A percentile compares a stretch with the other conserved stretches of the same genome.
These are phyloP conservation scores for Meandrusa payeni DNA, from an alignment of 2,888 invertebrate species.

Conservation along the genomic window DNA sequence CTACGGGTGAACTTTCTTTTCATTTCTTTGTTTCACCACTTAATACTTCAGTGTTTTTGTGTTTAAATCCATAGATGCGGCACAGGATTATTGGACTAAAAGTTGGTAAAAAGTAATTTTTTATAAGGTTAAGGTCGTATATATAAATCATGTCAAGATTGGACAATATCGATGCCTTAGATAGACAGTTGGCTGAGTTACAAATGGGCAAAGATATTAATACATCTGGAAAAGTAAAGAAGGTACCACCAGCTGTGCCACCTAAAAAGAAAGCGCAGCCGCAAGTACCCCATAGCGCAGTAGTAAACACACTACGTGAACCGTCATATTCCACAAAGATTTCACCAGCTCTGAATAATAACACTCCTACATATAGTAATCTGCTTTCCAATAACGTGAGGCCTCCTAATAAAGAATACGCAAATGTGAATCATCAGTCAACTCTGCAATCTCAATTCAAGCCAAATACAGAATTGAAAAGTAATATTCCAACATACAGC, in stretches of 20 bases:
- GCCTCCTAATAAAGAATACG: slow-evolving; percentile 52
- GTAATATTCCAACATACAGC: slow-evolving; percentile 77
- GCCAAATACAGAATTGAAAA: slow-evolving; percentile 36
- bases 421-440: slow-evolving; percentile 54
- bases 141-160: slow-evolving; percentile 54
- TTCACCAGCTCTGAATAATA: slow-evolving; percentile 59
- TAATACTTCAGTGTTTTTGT: not conserved
- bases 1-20: not conserved
- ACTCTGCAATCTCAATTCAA: slow-evolving; percentile 39
- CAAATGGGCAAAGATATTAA: slow-evolving; percentile 78
- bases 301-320: slow-evolving; percentile 84
- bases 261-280: slow-evolving; percentile 87
- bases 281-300: slow-evolving; percentile 89
- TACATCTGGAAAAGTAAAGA: slow-evolving; percentile 63
- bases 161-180: slow-evolving; percentile 83
- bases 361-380: slow-evolving; percentile 56
- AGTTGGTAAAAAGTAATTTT: too few species aligned
- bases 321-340: slow-evolving; percentile 86
- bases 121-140: too few species aligned
- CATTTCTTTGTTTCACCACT: slow-evolving; percentile 1
- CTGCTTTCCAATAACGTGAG: slow-evolving; percentile 36
- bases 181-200: slow-evolving; percentile 85
- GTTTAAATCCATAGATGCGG: too few species aligned
- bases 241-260: slow-evolving; percentile 89
- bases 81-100: too few species aligned